Conservation (phyloP, 2,113 vertebrate genomes). For the Cyanistes caeruleus region DNA sequence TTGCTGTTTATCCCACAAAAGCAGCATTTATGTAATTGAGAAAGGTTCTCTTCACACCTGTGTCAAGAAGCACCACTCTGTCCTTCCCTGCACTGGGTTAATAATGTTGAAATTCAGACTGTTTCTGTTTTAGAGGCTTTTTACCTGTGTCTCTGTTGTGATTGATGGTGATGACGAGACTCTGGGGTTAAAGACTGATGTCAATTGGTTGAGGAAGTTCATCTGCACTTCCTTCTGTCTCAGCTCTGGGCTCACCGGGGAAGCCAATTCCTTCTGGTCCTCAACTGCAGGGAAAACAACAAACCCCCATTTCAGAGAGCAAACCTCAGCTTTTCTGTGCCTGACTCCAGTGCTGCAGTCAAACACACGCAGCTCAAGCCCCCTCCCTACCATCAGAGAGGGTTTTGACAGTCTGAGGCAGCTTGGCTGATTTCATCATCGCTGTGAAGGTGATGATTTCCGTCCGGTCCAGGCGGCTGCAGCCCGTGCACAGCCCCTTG, state of each 20-base stretch:
- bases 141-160: slow-evolving; percentile 83
- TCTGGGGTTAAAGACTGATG: slow-evolving; percentile 95
- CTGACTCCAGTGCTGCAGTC: background rate
- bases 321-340: background rate
- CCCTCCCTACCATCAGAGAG: slow-evolving; percentile 91
- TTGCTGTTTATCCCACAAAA: background rate
- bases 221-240: slow-evolving; percentile 97
- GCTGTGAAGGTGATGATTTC: slow-evolving; percentile 99
- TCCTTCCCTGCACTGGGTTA: background rate
- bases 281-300: slow-evolving; percentile 80
- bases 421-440: slow-evolving; percentile 99
- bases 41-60: background rate
- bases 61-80: background rate
- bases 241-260: slow-evolving; percentile 90
- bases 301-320: background rate
- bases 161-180: slow-evolving; percentile 79
- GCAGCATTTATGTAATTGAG: background rate
- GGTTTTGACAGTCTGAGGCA: slow-evolving; percentile 96
- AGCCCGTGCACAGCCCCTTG: slow-evolving; percentile 96
- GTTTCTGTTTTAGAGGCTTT: background rate
- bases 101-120: background rate
- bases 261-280: slow-evolving; percentile 94
- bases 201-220: slow-evolving; percentile 98
- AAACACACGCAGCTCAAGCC: background rate
- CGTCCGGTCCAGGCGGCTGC: slow-evolving; percentile 94